A percentile compares a stretch with the other conserved stretches of the same genome.
These are phyloP conservation scores for Mastigias papua DNA, from an alignment of 30 jellyfish, hydroid and myxozoan species.

Conservation along the genomic window DNA sequence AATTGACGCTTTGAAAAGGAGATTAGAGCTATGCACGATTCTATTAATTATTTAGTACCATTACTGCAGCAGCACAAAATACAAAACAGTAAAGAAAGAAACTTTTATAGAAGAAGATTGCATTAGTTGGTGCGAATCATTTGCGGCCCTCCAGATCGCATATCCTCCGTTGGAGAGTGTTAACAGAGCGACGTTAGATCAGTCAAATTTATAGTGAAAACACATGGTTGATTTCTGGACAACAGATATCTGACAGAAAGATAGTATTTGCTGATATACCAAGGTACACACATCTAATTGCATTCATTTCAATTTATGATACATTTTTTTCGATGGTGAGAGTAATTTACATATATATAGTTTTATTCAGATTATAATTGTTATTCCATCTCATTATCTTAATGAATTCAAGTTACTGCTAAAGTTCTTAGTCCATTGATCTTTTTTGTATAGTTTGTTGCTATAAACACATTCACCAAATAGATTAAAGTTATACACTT, in stretches of 20 bases:
- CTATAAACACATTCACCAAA: too few species aligned
- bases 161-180: background rate
- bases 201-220: background rate
- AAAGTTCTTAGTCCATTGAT: too few species aligned
- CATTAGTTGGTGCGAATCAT: background rate
- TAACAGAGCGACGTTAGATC: background rate
- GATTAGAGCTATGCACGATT: slow-evolving; percentile 31
- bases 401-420: too few species aligned
- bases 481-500: too few species aligned
- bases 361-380: too few species aligned
- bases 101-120: background rate
- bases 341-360: too few species aligned
- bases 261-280: background rate
- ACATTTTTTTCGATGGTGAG: too few species aligned
- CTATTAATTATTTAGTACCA: slow-evolving; percentile 26
- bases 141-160: background rate
- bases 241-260: background rate
- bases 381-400: too few species aligned
- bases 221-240: background rate
- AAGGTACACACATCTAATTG: background rate
- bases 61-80: slow-evolving; percentile 42
- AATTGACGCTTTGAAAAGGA: slow-evolving; percentile 30
- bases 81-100: background rate
- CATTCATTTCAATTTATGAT: too few species aligned
- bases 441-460: too few species aligned